These are phyloP conservation scores for Heteromurus nitidus DNA, from an alignment of 2,888 invertebrate genomes.

Conservation along the genomic window DNA sequence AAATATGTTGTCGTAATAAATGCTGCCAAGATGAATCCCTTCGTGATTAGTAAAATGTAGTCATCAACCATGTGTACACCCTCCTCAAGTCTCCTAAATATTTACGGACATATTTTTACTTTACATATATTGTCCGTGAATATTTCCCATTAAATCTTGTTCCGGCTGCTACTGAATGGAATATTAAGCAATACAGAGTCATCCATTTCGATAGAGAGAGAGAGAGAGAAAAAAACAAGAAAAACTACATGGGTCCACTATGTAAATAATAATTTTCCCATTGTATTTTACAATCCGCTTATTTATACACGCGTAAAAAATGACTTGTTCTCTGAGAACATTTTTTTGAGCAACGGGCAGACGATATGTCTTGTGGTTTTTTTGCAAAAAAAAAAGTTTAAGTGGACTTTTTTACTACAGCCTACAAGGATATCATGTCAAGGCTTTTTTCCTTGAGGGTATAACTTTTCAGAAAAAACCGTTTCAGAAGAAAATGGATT, in stretches of 20 bases:
- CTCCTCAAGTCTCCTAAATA: no score
- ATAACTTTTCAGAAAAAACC: no score
- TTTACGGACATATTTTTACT: conserved; percentile 6
- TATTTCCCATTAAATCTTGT: conserved; percentile 19
- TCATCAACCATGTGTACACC: conserved; percentile 21
- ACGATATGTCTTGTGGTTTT: no score
- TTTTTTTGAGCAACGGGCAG: no score
- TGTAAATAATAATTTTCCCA: conserved; percentile 21
- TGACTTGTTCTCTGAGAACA: no score
- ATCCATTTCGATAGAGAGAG: neutral
- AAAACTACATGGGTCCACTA: neutral
- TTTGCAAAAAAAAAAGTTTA: no score
- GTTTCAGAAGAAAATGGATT: no score
- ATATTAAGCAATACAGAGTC: conserved; percentile 16
- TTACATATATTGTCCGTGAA: no score
- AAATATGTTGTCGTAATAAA: conserved; percentile 32
- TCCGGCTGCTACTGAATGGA: conserved; percentile 33
- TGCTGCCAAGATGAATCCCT: conserved; percentile 32
- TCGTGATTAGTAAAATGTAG: conserved; percentile 21
- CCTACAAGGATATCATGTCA: no score
- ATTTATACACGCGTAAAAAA: neutral
- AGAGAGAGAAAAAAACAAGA: neutral
- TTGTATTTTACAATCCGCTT: conserved; percentile 10
- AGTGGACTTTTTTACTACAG: no score
- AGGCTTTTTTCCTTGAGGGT: no score